Percentiles rank a stretch among this genome's conserved stretches.
Conservation (phyloP, 2,113 vertebrate species). For the Collichthys lucidus region DNA sequence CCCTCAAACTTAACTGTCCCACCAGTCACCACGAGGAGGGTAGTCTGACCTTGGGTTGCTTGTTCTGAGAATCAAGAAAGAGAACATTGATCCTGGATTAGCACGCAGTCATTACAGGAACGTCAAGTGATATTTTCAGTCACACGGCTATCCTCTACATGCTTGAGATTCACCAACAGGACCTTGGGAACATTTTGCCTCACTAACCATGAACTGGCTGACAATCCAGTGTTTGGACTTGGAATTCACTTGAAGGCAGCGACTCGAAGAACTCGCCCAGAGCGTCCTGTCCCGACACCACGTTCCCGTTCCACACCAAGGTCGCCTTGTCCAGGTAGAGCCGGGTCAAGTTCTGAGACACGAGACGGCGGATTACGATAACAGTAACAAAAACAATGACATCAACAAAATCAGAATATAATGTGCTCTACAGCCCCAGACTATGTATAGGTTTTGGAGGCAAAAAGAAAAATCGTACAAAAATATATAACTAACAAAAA, state of each 20-base stretch:
- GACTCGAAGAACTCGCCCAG: slow-evolving; percentile 95
- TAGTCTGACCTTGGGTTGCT: slow-evolving; percentile 95
- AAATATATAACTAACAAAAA: no score
- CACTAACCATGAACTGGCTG: slow-evolving; percentile 94
- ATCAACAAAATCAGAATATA: neutral
- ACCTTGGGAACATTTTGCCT: no score
- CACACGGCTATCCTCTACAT: neutral
- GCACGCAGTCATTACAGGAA: neutral
- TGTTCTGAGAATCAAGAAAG: slow-evolving; percentile 85
- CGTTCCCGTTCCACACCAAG: slow-evolving; percentile 97
- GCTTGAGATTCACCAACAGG: neutral
- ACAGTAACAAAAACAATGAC: neutral
- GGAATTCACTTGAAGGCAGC: slow-evolving; percentile 96
- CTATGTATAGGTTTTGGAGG: neutral
- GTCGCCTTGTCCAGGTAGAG: slow-evolving; percentile 96
- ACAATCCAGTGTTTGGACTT: slow-evolving; percentile 93
- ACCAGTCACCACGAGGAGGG: slow-evolving; percentile 92
- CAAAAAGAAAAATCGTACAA: no score
- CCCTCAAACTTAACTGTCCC: slow-evolving; percentile 97
- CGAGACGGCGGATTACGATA: neutral
- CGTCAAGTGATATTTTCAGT: neutral
- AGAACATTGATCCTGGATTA: neutral
- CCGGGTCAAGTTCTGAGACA: slow-evolving; percentile 88
- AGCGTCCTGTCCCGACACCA: slow-evolving; percentile 91
- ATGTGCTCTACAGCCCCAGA: neutral